Evolutionary conservation across 1,140 invertebrate species (phyloP).

Genomic region (Brachionus sp.): DNA sequence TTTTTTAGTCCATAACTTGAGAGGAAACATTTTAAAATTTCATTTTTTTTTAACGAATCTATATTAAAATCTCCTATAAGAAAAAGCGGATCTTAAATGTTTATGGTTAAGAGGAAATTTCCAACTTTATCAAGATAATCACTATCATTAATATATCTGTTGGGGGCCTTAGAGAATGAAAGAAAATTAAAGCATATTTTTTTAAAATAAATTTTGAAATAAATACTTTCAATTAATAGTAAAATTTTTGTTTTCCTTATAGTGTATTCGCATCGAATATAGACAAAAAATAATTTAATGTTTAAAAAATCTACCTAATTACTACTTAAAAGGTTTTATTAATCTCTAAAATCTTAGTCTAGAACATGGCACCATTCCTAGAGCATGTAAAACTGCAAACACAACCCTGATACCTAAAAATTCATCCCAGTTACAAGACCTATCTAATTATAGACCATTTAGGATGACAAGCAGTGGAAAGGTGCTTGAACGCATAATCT

Average conservation of each 20-base stretch:
- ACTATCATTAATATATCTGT: no score
- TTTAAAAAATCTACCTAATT: no score
- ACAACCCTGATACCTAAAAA: no score
- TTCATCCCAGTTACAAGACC: no score
- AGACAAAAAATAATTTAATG: no score
- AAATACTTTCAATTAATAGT: not conserved
- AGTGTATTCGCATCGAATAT: not conserved
- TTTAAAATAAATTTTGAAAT: not conserved
- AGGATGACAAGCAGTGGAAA: no score
- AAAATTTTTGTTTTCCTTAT: not conserved
- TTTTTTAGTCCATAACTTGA: not conserved
- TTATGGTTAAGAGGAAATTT: not conserved
- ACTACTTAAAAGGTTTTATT: no score
- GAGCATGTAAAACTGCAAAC: no score
- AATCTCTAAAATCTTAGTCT: no score
- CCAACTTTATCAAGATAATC: not conserved
- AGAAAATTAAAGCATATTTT: not conserved
- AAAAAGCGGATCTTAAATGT: not conserved
- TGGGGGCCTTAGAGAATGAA: not conserved
- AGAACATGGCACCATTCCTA: no score
- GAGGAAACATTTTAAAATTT: not conserved
- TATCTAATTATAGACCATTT: no score
- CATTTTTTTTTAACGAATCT: not conserved
- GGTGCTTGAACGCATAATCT: no score
- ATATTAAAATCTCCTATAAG: not conserved